These are phyloP conservation scores for Metopolophium dirhodum DNA, from an alignment of 1,140 invertebrate species.

Conservation along the genomic window DNA sequence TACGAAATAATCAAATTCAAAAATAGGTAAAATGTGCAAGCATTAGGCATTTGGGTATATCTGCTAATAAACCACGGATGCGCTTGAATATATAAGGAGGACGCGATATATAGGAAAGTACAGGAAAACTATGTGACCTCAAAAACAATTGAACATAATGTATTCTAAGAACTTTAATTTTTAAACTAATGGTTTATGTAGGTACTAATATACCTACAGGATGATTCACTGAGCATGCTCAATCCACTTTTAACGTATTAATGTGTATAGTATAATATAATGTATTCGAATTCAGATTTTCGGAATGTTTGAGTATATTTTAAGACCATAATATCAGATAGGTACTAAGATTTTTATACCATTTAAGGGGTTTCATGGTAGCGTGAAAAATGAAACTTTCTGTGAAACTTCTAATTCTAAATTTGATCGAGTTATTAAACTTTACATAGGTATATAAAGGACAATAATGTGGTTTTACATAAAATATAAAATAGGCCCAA, in stretches of 20 bases:
- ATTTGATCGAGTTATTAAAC: neutral
- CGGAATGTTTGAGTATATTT: neutral
- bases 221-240: neutral
- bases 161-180: neutral
- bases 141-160: neutral
- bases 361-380: neutral
- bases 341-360: neutral
- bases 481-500: neutral
- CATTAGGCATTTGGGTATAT: neutral
- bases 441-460: no score
- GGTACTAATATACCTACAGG: neutral
- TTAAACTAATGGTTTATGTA: neutral
- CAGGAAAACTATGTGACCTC: neutral
- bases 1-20: neutral
- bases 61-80: neutral
- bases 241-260: neutral
- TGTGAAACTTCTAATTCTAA: neutral
- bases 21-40: neutral
- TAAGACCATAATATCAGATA: no score
- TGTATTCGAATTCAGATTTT: neutral
- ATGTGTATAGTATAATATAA: neutral
- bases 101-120: neutral
- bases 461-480: neutral
- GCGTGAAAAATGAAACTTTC: no score
- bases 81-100: neutral